phyloP scores from a whole-genome alignment of 2,888 invertebrate genomes.

The Myopa tessellatipennis region DNA sequence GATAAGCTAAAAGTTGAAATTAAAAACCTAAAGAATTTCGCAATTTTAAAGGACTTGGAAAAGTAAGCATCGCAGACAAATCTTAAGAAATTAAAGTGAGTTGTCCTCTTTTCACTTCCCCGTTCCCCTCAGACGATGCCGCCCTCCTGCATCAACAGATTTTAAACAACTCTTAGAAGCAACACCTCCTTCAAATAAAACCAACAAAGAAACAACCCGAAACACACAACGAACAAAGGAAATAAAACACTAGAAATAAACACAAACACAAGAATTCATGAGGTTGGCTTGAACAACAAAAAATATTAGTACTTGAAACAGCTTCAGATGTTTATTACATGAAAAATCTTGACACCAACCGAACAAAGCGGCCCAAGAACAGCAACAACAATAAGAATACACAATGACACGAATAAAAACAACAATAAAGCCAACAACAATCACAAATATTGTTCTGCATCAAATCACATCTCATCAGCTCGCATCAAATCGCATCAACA shows the following conservation, averaged over 20 bases:
- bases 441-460: slow-evolving; percentile 21
- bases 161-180: neutral
- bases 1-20: too few species aligned
- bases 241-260: too few species aligned
- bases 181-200: neutral
- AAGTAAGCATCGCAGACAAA: too few species aligned
- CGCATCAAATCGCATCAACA: slow-evolving; percentile 13
- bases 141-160: neutral
- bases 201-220: neutral
- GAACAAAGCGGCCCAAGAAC: slow-evolving; percentile 7
- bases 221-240: neutral
- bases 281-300: neutral
- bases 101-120: neutral
- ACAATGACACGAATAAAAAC: slow-evolving; percentile 33
- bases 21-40: too few species aligned
- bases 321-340: slow-evolving; percentile 7
- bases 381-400: slow-evolving; percentile 8
- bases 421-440: slow-evolving; percentile 35
- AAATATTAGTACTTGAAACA: slow-evolving; percentile 10
- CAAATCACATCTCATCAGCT: slow-evolving; percentile 23
- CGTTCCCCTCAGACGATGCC: too few species aligned
- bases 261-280: neutral
- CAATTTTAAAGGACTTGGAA: neutral
- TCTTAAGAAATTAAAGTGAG: neutral
- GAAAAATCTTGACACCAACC: neutral